Conservation (phyloP, 2,113 vertebrate genomes). For the Morone chrysops region DNA sequence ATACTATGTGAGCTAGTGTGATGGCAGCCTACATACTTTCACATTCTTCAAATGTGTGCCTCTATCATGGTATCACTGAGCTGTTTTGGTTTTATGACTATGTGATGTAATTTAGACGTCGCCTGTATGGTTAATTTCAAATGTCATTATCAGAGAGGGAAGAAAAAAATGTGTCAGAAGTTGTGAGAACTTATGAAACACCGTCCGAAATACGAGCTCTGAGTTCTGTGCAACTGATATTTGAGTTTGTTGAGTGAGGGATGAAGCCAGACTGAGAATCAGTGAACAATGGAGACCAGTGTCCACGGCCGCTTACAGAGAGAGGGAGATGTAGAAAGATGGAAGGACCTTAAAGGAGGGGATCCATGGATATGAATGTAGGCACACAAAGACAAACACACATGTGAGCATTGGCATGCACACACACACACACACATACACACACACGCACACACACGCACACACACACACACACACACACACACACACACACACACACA, state of each 20-base stretch:
- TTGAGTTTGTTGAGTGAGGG: slow-evolving; percentile 55
- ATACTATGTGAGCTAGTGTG: background rate
- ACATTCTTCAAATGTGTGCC: slow-evolving; percentile 5
- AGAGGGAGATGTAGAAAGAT: slow-evolving; percentile 11
- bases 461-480: background rate
- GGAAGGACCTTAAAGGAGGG: background rate
- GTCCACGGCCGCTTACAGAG: background rate
- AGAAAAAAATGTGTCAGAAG: background rate
- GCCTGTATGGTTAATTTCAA: background rate
- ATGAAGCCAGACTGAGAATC: slow-evolving; percentile 28
- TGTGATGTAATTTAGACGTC: slow-evolving; percentile 8
- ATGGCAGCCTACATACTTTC: background rate
- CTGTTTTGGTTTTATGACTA: slow-evolving; percentile 50
- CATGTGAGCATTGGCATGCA: too few species aligned
- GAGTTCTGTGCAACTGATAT: slow-evolving; percentile 31
- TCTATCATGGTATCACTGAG: slow-evolving; percentile 6
- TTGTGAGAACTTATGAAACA: background rate
- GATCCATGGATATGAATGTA: slow-evolving; percentile 6
- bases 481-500: too few species aligned
- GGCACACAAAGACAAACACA: background rate
- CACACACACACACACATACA: background rate
- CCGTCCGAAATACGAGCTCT: slow-evolving; percentile 27
- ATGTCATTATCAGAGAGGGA: background rate
- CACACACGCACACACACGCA: too few species aligned
- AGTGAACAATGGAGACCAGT: slow-evolving; percentile 57